Base-by-base conservation (phyloP, 2,113 vertebrate genomes). In the Oreotragus oreotragus region DNA sequence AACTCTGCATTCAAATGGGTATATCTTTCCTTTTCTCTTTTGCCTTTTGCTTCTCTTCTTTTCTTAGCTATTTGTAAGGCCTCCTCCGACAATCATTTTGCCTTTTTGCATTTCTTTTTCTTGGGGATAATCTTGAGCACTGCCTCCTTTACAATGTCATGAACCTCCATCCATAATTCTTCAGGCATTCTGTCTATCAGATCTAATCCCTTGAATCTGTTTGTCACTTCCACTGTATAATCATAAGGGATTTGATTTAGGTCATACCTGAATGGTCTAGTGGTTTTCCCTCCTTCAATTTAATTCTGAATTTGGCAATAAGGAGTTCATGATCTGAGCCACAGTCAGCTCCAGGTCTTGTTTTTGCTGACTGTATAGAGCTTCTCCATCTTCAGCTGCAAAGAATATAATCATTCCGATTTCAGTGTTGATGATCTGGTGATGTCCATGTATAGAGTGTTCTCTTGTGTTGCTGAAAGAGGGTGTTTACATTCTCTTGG, bases 381-480 rank as follows among this genome's bases (percentile, higher is more conserved):
- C 64, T 66, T 66, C 64, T 23, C 33, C n/a, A 70, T 70, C 4
- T 70, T 70, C 4, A 11, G 64, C 19, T 70, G 64, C n/a, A 70
- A 70, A 36, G n/a, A 70, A 70, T 70, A 70, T 70, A 70, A 36
- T 70, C 64, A 70, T 12, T 36, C n/a, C 36, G 64, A 70, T 36
- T 70, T 70, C 2, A 0, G 64, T 11, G 0, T 70, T 36, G 64
- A 36, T 1, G 2, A 36, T 70, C 64, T 36, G n/a, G n/a, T 36
- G 4, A 70, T 23, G n/a, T 36, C 64, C 64, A 70, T 70, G n/a
- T 36, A 9, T 12, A 70, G n/a, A 70, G 64, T 36, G 4, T 23
- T 70, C n/a, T 70, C n/a, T 70, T 70, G 64, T 23, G 9, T 36
- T 70, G n/a, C 36, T 70, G 64, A 21, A 70, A 70, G 17, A 70